Percentiles rank a stretch among this genome's conserved stretches.
Evolutionary conservation across 2,797 vertebrate genomes (phyloP).

Genomic region (Onychomys arenicola): DNA sequence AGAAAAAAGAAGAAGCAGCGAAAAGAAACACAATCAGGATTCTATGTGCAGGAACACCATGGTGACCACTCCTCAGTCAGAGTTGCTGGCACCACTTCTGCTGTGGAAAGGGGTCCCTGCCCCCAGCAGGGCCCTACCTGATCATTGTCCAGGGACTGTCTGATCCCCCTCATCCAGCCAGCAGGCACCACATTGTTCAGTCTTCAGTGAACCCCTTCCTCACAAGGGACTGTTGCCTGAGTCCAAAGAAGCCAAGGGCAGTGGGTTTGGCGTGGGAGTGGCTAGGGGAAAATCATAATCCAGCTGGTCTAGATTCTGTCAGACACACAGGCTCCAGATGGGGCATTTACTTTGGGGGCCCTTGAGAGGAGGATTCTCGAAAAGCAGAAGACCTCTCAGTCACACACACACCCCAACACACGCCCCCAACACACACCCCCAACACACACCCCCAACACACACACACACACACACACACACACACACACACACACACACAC

Average conservation of each 20-base stretch:
- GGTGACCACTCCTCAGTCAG: slow-evolving; percentile 78
- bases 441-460: background rate
- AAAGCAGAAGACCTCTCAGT: background rate
- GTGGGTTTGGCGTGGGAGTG: slow-evolving; percentile 52
- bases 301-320: slow-evolving; percentile 19
- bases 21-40: slow-evolving; percentile 81
- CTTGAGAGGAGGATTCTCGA: background rate
- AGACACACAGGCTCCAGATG: slow-evolving; percentile 60
- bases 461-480: background rate
- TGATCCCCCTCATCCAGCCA: slow-evolving; percentile 74
- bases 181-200: slow-evolving; percentile 69
- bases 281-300: slow-evolving; percentile 48
- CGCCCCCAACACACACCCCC: too few relatives aligned
- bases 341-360: slow-evolving; percentile 67
- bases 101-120: slow-evolving; percentile 74
- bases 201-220: slow-evolving; percentile 76
- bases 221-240: slow-evolving; percentile 68
- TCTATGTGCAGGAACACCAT: slow-evolving; percentile 81
- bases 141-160: slow-evolving; percentile 79
- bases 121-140: slow-evolving; percentile 52
- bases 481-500: background rate
- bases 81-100: slow-evolving; percentile 79
- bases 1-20: slow-evolving; percentile 16
- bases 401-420: background rate
- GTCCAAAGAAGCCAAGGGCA: slow-evolving; percentile 70